These are phyloP conservation scores for Anomalospiza imberbis DNA, from an alignment of 2,797 vertebrate genomes.

Conservation along the genomic window DNA sequence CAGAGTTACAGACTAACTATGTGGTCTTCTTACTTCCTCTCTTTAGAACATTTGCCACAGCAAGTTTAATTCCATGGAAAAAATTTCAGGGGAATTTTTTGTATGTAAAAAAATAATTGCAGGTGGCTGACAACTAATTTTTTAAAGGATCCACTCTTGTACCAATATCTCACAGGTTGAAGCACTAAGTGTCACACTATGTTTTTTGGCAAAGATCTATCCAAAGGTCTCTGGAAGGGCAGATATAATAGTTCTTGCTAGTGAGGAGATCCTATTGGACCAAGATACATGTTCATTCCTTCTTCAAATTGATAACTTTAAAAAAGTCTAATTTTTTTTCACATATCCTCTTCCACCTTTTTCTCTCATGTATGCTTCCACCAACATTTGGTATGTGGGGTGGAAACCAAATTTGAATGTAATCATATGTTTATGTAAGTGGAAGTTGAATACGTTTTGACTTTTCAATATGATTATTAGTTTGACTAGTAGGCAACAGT, in stretches of 20 bases:
- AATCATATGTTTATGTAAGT: neutral
- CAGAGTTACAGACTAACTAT: neutral
- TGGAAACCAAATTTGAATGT: neutral
- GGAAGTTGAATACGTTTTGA: fast-evolving
- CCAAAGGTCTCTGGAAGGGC: neutral
- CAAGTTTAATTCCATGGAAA: neutral
- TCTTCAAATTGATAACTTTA: neutral
- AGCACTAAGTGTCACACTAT: neutral
- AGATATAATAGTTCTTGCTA: neutral
- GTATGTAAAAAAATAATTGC: neutral
- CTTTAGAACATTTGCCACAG: neutral
- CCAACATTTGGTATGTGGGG: neutral
- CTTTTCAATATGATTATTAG: neutral
- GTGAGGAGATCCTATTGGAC: neutral
- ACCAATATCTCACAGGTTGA: neutral
- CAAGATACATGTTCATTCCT: neutral
- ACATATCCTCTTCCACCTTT: neutral
- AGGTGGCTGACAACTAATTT: too few relatives aligned
- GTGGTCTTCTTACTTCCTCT: neutral
- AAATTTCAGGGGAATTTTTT: neutral
- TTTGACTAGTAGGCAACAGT: neutral
- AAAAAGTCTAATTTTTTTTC: neutral
- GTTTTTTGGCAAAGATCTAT: neutral
- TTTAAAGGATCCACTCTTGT: neutral
- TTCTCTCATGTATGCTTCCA: neutral